Base-by-base conservation (phyloP, 2,113 vertebrate species). In the Calypte anna region DNA sequence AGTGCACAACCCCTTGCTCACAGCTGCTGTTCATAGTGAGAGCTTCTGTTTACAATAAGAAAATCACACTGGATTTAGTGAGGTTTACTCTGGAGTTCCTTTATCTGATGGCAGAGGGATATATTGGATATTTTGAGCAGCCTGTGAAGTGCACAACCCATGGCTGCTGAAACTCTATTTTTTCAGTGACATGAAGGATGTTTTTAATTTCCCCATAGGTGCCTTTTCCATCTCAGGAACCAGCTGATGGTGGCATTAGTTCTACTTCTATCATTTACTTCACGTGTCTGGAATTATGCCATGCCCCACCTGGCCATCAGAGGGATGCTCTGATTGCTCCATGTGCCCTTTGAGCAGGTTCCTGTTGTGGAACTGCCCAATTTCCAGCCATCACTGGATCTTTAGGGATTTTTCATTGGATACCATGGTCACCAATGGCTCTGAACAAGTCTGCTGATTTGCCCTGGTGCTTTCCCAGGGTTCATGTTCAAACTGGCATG, bases 241-340 rank as follows among this genome's bases (percentile, higher is more conserved):
- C 77, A 93, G 94, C 93, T 94, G 95, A 96, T 83, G 88, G 88
- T 92, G 79, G 72, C 82, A 81, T 96, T 94, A 91, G 24, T 95
- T 94, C 82, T 88, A 63, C 86, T 91, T 46, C 90, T 77, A 20
- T 81, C 88, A 78, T 88, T 93, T 90, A 33, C 64, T 81, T 86
- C 82, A 74, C 12, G 0, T 27, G 46, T 23, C 88, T 69, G 95
- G 82, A 93, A 54, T 94, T 90, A 90, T 36, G 61, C 40, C 1
- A 1, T 80, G 84, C 70, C 69, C 72, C 1, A 11, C 82, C 80
- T 96, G 95, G 86, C 92, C 94, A 50, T 95, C 90, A 75, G 64
- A 66, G 73, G 54, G 61, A 10, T 55, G 74, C 89, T 87, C 8
- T 36, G 74, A 8, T 38, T 33, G 14, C 70, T 85, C 57, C 2